Conservation (phyloP, 2,888 invertebrate species). For the Erebia palarica region DNA sequence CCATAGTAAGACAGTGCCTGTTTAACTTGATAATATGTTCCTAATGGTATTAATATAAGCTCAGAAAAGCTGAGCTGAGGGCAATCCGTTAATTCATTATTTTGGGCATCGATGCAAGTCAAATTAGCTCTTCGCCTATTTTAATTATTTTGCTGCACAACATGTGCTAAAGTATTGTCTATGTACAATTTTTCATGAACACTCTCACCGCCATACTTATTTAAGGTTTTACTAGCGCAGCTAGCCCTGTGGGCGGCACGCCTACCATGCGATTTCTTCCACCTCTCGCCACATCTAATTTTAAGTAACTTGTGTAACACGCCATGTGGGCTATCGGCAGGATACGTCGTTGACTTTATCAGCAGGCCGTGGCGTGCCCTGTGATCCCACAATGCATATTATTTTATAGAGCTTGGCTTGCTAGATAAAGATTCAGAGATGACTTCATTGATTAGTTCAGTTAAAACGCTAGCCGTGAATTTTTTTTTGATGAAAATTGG, state of each 20-base stretch:
- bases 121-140: too few relatives aligned
- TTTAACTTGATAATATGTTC: too few relatives aligned
- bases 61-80: too few relatives aligned
- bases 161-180: not conserved
- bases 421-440: not conserved
- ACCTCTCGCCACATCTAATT: not conserved
- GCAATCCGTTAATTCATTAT: too few relatives aligned
- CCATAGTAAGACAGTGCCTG: too few relatives aligned
- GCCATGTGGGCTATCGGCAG: not conserved
- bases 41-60: too few relatives aligned
- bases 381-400: not conserved
- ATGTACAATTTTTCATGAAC: not conserved
- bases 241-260: not conserved
- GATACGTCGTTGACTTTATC: not conserved
- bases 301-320: not conserved
- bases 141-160: not conserved
- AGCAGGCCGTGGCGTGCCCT: not conserved
- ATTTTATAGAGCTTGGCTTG: conserved; percentile 7
- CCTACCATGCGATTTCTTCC: not conserved
- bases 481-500: not conserved
- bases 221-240: too few relatives aligned
- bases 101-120: too few relatives aligned
- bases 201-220: not conserved
- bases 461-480: not conserved
- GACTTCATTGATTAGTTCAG: not conserved